A percentile compares a stretch with the other conserved stretches of the same genome.
These are phyloP conservation scores for Cathartes aura DNA, from an alignment of 2,113 vertebrate genomes.

Conservation along the genomic window DNA sequence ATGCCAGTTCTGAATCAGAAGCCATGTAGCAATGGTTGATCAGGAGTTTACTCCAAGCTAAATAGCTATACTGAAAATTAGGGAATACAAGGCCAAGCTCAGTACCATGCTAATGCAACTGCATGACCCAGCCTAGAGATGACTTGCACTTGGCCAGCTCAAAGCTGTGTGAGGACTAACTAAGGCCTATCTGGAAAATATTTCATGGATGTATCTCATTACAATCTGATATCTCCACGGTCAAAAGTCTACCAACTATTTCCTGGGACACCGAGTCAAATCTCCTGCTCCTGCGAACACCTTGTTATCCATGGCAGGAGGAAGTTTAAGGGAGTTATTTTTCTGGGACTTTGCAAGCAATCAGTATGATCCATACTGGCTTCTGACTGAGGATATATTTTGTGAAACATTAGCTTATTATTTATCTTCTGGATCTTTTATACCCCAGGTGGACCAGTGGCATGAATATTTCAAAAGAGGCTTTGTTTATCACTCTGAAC, in stretches of 20 bases:
- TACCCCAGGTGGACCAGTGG: background rate
- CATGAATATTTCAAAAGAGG: constrained; percentile 23
- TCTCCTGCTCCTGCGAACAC: background rate
- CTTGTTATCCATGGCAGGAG: background rate
- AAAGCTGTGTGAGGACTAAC: background rate
- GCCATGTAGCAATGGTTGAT: rapidly evolving
- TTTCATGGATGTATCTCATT: background rate
- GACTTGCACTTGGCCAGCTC: background rate
- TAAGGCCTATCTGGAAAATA: background rate
- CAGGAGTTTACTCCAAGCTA: background rate
- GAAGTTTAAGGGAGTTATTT: background rate
- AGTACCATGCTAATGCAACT: background rate
- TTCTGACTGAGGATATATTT: background rate
- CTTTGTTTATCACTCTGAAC: background rate
- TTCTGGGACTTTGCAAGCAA: background rate
- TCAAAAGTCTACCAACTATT: background rate
- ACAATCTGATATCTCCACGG: background rate
- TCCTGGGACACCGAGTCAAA: background rate
- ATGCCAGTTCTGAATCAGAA: background rate
- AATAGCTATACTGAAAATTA: background rate
- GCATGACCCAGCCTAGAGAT: background rate
- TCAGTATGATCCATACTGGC: background rate
- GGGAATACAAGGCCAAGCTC: background rate
- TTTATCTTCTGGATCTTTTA: constrained; percentile 33
- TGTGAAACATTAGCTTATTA: constrained; percentile 9